Evolutionary conservation across 2,888 invertebrate genomes (phyloP).

Genomic region (Notodonta ziczac): DNA sequence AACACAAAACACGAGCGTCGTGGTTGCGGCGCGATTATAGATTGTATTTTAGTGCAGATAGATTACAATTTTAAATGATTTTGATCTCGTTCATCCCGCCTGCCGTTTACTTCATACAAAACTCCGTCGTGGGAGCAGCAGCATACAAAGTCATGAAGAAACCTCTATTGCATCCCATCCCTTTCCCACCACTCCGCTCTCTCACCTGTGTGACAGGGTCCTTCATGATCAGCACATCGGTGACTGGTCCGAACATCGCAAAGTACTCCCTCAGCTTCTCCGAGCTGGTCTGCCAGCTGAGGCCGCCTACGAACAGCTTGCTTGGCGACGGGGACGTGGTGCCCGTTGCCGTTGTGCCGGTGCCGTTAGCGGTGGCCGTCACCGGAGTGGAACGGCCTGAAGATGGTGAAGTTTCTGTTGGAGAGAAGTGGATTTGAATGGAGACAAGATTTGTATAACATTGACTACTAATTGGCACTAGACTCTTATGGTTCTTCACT

Average conservation of each 20-base stretch:
- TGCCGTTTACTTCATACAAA: no score
- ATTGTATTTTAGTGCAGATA: no score
- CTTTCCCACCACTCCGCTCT: slow-evolving; percentile 21
- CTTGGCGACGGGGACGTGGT: slow-evolving; percentile 87
- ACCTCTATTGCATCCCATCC: slow-evolving; percentile 11
- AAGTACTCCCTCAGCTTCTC: slow-evolving; percentile 97
- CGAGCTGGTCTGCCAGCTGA: slow-evolving; percentile 97
- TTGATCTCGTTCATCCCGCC: no score
- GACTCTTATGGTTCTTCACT: no score
- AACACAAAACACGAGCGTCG: no score
- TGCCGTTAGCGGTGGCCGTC: slow-evolving; percentile 55
- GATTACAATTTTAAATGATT: background rate
- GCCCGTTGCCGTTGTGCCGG: slow-evolving; percentile 55
- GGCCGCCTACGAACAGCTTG: slow-evolving; percentile 95
- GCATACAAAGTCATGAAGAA: no score
- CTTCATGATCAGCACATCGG: slow-evolving; percentile 97
- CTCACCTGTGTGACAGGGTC: slow-evolving; percentile 96
- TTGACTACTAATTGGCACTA: no score
- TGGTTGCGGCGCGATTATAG: no score
- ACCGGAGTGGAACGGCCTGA: slow-evolving; percentile 91
- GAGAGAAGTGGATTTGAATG: no score
- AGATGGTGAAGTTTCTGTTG: slow-evolving; percentile 81
- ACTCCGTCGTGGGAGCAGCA: no score
- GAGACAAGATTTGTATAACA: no score
- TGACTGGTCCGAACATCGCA: slow-evolving; percentile 95